Evolutionary conservation across 2,797 vertebrate genomes (phyloP).

Genomic region (Todus mexicanus): DNA sequence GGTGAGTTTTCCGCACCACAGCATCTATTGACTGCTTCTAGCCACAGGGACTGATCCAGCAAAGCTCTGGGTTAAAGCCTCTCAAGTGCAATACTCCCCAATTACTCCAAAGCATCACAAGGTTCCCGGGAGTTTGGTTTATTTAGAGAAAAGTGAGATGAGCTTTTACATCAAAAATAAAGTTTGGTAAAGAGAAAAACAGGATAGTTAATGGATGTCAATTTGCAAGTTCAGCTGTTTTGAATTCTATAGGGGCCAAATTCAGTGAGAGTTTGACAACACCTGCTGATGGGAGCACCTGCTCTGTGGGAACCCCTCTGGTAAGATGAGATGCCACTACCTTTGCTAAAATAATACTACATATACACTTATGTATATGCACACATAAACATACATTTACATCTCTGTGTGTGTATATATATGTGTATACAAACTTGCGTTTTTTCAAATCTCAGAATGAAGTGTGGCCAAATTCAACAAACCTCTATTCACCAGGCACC

Average conservation of each 20-base stretch:
- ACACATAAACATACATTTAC: background rate
- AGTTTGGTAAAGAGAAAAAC: background rate
- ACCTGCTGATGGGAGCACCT: background rate
- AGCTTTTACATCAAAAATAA: background rate
- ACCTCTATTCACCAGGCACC: background rate
- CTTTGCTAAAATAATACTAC: background rate
- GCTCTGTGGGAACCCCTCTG: background rate
- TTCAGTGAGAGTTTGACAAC: background rate
- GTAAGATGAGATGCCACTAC: background rate
- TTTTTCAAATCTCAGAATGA: background rate
- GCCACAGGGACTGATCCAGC: background rate
- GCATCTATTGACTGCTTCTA: background rate
- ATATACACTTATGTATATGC: background rate
- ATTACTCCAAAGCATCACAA: background rate
- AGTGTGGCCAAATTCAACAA: background rate
- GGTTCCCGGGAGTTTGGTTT: background rate
- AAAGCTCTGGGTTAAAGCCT: background rate
- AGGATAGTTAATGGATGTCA: background rate
- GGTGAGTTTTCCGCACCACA: background rate
- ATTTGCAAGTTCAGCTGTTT: background rate
- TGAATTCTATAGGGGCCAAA: background rate
- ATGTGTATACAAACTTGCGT: accelerated
- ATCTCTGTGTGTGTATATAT: background rate
- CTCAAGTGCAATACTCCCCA: background rate
- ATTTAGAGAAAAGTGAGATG: background rate